Conservation (phyloP, 2,797 vertebrate species). For the Lithobates pipiens region DNA sequence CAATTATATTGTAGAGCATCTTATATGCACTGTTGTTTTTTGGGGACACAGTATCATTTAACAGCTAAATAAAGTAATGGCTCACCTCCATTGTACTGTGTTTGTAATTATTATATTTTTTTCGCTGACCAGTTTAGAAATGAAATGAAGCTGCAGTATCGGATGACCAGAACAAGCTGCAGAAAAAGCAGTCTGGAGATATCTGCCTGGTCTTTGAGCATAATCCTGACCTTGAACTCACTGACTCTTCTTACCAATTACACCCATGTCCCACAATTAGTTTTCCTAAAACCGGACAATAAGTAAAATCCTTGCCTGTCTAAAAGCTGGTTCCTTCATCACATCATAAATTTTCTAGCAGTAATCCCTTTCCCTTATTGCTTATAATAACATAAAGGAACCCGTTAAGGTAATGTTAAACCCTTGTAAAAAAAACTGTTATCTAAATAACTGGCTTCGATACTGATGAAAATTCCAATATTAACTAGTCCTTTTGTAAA, state of each 20-base stretch:
- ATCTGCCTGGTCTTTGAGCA: conserved; percentile 30
- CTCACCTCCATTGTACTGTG: conserved; percentile 19
- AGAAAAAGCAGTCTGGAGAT: conserved; percentile 36
- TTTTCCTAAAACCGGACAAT: conserved; percentile 24
- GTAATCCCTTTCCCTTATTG: too few relatives aligned
- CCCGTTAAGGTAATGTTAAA: too few relatives aligned
- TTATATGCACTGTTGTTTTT: conserved; percentile 3
- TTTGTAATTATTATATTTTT: conserved; percentile 33
- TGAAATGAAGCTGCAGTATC: conserved; percentile 21
- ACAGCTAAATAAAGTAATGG: conserved; percentile 19
- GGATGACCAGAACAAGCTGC: conserved; percentile 31
- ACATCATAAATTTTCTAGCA: too few relatives aligned
- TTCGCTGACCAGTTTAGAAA: conserved; percentile 44
- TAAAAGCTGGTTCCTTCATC: too few relatives aligned
- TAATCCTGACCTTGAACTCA: conserved; percentile 42
- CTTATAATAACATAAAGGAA: too few relatives aligned
- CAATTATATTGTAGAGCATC: neutral
- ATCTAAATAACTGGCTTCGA: too few relatives aligned
- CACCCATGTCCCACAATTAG: conserved; percentile 2
- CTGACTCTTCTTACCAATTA: neutral
- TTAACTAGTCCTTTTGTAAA: too few relatives aligned
- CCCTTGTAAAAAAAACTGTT: too few relatives aligned
- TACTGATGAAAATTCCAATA: too few relatives aligned
- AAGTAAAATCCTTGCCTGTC: conserved; percentile 8
- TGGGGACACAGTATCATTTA: conserved; percentile 1